Conservation (phyloP, 1,140 invertebrate genomes). For the Dendrolimus punctatus region DNA sequence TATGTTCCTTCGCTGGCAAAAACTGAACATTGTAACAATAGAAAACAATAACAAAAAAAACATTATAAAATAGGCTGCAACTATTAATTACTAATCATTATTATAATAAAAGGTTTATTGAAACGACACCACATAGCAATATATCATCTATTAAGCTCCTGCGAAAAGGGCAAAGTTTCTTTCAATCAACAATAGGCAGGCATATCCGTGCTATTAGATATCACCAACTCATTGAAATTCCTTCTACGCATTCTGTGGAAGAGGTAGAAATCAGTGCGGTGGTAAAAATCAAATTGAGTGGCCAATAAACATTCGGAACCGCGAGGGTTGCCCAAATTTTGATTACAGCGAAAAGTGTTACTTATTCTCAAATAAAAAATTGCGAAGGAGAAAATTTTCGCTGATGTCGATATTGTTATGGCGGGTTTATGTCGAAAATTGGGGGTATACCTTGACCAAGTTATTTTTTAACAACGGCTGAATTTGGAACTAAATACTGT, state of each 20-base stretch:
- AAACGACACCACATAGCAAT: too few species aligned
- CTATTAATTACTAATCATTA: too few species aligned
- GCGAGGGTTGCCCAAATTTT: slow-evolving; percentile 49
- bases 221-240: slow-evolving; percentile 23
- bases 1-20: too few species aligned
- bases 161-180: too few species aligned
- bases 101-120: too few species aligned
- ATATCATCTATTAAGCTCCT: too few species aligned
- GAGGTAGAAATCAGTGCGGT: slow-evolving; percentile 60
- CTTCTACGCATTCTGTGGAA: slow-evolving; percentile 55
- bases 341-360: slow-evolving; percentile 67
- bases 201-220: slow-evolving; percentile 6
- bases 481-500: too few species aligned
- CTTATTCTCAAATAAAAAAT: slow-evolving; percentile 70
- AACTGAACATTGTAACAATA: too few species aligned
- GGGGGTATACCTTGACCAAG: slow-evolving; percentile 27
- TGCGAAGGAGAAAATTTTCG: slow-evolving; percentile 55
- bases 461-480: too few species aligned
- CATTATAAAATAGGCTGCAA: too few species aligned
- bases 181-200: too few species aligned
- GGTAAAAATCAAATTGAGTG: slow-evolving; percentile 69
- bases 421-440: slow-evolving; percentile 70
- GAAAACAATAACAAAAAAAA: too few species aligned
- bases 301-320: slow-evolving; percentile 57
- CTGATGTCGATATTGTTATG: slow-evolving; percentile 72